Percentiles rank a stretch among this genome's conserved stretches.
phyloP scores from a whole-genome alignment of 1,140 invertebrate species.

The Cotesia vestalis region DNA sequence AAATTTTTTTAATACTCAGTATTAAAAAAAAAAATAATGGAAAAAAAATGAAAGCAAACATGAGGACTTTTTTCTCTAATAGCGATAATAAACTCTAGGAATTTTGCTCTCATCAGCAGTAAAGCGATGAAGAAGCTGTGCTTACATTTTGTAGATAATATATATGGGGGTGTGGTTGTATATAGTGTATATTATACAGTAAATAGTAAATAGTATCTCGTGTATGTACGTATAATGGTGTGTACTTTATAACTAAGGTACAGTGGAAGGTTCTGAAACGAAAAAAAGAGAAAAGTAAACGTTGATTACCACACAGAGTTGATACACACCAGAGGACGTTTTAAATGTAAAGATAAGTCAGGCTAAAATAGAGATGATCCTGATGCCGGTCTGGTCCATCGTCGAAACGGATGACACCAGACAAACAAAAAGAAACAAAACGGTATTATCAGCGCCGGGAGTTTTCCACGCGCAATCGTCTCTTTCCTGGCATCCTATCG shows the following conservation, averaged over 20 bases:
- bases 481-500: conserved; percentile 15
- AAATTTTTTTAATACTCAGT: not conserved
- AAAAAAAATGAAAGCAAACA: conserved; percentile 10
- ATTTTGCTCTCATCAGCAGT: conserved; percentile 26
- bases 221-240: not conserved
- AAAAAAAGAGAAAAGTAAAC: conserved; percentile 15
- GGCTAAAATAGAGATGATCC: conserved; percentile 25
- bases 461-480: conserved; percentile 19
- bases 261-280: not conserved
- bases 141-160: not conserved
- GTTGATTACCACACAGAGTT: conserved; percentile 24
- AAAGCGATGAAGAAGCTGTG: not conserved
- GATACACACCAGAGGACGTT: conserved; percentile 18
- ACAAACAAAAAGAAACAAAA: conserved; percentile 26
- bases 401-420: conserved; percentile 27
- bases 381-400: conserved; percentile 9
- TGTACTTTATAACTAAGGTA: too few relatives aligned
- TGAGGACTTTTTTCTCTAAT: conserved; percentile 12
- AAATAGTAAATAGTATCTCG: too few relatives aligned
- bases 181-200: too few relatives aligned
- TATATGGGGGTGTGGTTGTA: not conserved
- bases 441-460: conserved; percentile 20
- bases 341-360: conserved; percentile 35
- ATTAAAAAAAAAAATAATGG: not conserved
- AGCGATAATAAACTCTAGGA: conserved; percentile 23